These are phyloP conservation scores for Hymenopus coronatus DNA, from an alignment of 2,888 invertebrate genomes.

Conservation along the genomic window DNA sequence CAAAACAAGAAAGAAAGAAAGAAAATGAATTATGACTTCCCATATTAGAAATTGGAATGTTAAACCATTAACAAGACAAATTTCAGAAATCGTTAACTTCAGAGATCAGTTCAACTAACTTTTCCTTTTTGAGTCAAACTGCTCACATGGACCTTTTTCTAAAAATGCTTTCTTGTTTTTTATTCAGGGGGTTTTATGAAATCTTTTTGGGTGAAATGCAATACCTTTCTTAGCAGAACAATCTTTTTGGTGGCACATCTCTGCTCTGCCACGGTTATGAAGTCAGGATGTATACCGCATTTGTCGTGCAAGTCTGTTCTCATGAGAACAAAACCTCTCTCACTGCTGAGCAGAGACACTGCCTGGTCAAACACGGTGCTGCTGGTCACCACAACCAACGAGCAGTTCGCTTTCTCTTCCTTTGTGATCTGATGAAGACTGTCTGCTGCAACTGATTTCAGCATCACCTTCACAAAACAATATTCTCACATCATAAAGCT, in stretches of 20 bases:
- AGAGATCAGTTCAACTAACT: too few species aligned
- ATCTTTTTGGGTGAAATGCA: too few species aligned
- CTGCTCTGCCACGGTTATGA: constrained; percentile 6
- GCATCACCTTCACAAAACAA: neutral
- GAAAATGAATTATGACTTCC: too few species aligned
- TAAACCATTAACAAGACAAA: too few species aligned
- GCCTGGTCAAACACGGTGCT: neutral
- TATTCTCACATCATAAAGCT: too few species aligned
- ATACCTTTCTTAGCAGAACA: constrained; percentile 12
- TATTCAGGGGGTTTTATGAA: too few species aligned
- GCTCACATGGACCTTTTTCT: too few species aligned
- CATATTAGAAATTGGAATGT: too few species aligned
- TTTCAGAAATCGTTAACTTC: too few species aligned
- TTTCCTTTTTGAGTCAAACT: too few species aligned
- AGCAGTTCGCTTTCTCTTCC: neutral
- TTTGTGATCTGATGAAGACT: neutral
- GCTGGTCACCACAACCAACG: neutral
- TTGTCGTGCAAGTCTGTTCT: neutral
- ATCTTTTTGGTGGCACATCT: neutral
- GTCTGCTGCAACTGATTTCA: neutral
- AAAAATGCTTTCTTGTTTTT: too few species aligned
- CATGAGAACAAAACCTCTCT: constrained; percentile 1
- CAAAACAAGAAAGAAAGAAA: too few species aligned
- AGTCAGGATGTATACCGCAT: neutral
- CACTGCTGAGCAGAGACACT: neutral